phyloP scores from a whole-genome alignment of 2,888 invertebrate genomes.

The Reticulitermes lucifugus region DNA sequence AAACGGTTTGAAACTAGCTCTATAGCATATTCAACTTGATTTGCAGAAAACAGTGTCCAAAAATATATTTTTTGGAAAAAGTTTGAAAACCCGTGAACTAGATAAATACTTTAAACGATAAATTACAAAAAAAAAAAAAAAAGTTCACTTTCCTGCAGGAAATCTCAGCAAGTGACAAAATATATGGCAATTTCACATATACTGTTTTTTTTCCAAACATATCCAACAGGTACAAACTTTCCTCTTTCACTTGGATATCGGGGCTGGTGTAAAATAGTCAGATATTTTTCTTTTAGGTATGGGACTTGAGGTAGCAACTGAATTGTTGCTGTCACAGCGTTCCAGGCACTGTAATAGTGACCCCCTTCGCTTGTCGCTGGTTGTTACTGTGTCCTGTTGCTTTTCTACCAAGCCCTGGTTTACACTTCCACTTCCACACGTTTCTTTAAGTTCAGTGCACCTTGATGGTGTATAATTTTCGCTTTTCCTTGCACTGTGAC shows the following conservation, averaged over 20 bases:
- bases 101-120: too few species aligned
- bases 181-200: too few species aligned
- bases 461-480: background rate
- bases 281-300: slow-evolving; percentile 27
- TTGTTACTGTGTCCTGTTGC: background rate
- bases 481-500: background rate
- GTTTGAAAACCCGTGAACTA: too few species aligned
- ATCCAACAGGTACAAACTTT: background rate
- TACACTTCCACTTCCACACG: background rate
- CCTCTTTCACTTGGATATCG: background rate
- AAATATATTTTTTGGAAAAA: too few species aligned
- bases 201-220: too few species aligned
- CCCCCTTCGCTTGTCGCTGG: background rate
- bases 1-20: too few species aligned
- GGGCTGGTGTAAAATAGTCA: slow-evolving; percentile 3
- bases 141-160: too few species aligned
- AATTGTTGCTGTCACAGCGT: slow-evolving; percentile 5
- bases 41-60: too few species aligned
- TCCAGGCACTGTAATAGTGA: slow-evolving; percentile 2
- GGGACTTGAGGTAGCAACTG: background rate
- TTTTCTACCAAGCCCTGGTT: too few species aligned
- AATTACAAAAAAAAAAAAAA: too few species aligned
- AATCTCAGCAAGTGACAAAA: too few species aligned
- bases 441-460: background rate
- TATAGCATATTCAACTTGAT: too few species aligned